These are phyloP conservation scores for Brachypodius melanocephalos DNA, from an alignment of 2,113 vertebrate species.

Conservation along the genomic window DNA sequence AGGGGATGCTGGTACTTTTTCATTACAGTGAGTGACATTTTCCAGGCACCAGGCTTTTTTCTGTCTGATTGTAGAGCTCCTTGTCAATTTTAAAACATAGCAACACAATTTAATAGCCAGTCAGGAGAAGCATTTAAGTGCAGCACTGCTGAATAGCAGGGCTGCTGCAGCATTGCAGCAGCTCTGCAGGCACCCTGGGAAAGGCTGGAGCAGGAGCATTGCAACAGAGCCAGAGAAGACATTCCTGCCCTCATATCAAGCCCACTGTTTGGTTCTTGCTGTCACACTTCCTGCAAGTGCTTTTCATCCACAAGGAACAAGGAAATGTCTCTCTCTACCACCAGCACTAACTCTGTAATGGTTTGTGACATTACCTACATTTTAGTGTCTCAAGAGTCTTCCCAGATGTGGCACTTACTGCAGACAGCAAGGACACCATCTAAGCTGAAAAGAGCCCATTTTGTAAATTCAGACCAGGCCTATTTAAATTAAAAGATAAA, in stretches of 20 bases:
- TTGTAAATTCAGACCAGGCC: background rate
- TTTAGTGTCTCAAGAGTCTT: background rate
- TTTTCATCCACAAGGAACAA: background rate
- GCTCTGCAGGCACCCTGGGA: background rate
- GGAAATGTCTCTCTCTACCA: background rate
- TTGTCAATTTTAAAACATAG: background rate
- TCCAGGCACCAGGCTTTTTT: background rate
- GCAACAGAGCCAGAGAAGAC: background rate
- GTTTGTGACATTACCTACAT: background rate
- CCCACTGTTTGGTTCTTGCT: background rate
- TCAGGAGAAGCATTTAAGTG: background rate
- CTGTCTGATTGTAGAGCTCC: background rate
- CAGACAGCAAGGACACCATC: background rate
- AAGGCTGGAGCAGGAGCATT: background rate
- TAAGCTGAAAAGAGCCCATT: background rate
- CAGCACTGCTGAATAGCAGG: background rate
- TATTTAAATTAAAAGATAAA: background rate
- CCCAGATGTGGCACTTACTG: background rate
- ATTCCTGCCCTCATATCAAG: background rate
- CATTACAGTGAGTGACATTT: background rate
- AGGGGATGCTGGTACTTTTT: background rate
- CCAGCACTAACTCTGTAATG: background rate
- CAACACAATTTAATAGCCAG: background rate
- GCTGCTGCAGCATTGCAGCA: slow-evolving; percentile 38
- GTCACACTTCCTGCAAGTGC: background rate